phyloP scores from a whole-genome alignment of 2,113 vertebrate genomes.

The Cygnus atratus region DNA sequence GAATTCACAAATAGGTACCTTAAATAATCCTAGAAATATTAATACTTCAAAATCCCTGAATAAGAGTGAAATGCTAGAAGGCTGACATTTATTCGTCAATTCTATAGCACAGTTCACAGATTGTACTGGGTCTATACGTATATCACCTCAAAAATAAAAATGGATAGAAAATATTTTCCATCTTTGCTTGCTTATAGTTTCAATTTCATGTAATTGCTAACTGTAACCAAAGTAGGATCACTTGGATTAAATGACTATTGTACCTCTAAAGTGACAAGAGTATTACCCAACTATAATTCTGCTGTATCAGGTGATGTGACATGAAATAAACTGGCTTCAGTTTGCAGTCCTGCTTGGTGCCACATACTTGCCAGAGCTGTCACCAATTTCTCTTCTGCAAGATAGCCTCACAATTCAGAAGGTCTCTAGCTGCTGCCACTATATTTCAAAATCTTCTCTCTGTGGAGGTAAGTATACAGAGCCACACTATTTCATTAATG shows the following conservation, averaged over 20 bases:
- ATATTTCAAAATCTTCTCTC: neutral
- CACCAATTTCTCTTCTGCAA: neutral
- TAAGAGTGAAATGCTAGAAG: neutral
- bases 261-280: neutral
- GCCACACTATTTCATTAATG: neutral
- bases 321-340: neutral
- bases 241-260: neutral
- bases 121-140: neutral
- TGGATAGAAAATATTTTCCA: neutral
- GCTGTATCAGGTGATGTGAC: fast-evolving
- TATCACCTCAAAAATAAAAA: neutral
- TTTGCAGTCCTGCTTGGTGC: neutral
- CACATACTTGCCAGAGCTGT: neutral
- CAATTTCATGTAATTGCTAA: neutral
- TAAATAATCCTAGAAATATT: neutral
- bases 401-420: neutral
- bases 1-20: neutral
- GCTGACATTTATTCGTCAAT: neutral
- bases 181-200: neutral
- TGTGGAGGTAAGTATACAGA: neutral
- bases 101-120: neutral
- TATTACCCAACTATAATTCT: neutral
- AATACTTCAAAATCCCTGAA: neutral
- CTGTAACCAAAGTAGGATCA: neutral
- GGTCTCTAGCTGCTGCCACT: neutral